Conservation (phyloP, 2,113 vertebrate species). For the Festucalex cinctus region DNA sequence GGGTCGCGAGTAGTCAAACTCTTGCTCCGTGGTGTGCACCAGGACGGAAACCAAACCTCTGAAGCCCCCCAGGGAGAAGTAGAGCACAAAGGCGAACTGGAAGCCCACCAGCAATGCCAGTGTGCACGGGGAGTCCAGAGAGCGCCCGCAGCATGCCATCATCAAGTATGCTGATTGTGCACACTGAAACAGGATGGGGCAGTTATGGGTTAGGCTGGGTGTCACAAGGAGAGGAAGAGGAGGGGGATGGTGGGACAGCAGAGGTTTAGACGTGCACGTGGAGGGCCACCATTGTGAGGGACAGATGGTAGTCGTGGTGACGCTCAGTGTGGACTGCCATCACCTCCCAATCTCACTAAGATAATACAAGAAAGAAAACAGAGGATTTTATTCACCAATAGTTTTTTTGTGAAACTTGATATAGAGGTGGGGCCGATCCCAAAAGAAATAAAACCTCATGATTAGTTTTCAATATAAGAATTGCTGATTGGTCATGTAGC, state of each 20-base stretch:
- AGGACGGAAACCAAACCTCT: constrained; percentile 85
- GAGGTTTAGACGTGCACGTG: constrained; percentile 32
- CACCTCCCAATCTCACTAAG: constrained; percentile 36
- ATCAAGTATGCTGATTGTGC: constrained; percentile 19
- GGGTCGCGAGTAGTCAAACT: constrained; percentile 86
- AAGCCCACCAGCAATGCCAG: constrained; percentile 87
- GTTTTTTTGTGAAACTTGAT: background rate
- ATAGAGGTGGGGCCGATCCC: background rate
- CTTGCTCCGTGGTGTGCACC: constrained; percentile 76
- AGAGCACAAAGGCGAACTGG: constrained; percentile 93
- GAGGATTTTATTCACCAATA: too few relatives aligned
- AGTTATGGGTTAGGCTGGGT: constrained; percentile 5
- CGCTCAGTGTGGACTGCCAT: constrained; percentile 53
- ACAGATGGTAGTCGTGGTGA: constrained; percentile 29
- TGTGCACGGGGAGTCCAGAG: constrained; percentile 82
- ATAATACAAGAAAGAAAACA: constrained; percentile 5
- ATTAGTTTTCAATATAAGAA: background rate
- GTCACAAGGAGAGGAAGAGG: constrained; percentile 30
- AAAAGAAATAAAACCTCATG: background rate
- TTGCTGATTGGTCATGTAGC: background rate
- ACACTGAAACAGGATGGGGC: constrained; percentile 11
- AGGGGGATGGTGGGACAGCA: constrained; percentile 31
- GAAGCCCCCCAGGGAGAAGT: constrained; percentile 91
- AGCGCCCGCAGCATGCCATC: constrained; percentile 72
- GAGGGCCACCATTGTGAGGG: constrained; percentile 42